Evolutionary conservation across 2,797 vertebrate species (phyloP), one percentile per base, ranked within the genome.

Genomic region (Coracias cyanogaster): DNA sequence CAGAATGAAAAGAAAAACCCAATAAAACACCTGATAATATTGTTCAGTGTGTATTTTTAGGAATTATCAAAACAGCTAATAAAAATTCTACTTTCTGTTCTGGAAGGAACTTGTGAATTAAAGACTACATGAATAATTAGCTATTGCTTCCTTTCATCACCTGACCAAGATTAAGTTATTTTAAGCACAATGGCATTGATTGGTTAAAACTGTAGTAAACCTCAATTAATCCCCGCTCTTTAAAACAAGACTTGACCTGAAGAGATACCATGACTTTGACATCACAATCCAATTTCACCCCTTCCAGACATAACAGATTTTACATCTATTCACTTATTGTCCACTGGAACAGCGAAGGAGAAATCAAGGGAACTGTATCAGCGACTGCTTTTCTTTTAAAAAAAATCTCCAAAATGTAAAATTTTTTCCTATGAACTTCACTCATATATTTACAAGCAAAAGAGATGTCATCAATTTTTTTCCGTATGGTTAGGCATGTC

Each of bases 261-360:
- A 93, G 82, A 90, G 90, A 95, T 94, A 89, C 90, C 18, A 1
- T 89, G 79, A 91, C 92, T 95, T 90, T 97, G 92, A 97, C 95
- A 95, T 97, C 96, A 97, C 92, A 97, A 97, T 96, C 96, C 95
- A 93, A 93, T 96, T 92, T 95, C 77, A 93, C 15, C 16, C 49
- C n/a, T 82, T 70, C 54, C 49, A 96, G 94, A 86, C 64, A 73
- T 29, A 66, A 43, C 66, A 64, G 66, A 84, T 71, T 91, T 93
- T 77, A 66, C 12, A 39, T 73, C 73, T 86, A 69, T 70, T 94
- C 58, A 62, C 35, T 69, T 90, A 83, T 10, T 86, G 31, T 45
- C 43, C 2, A 2, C 7, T 15, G 21, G 54, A 76, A 49, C 0
- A 3, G 37, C 83, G 69, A 45, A 88, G 52, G 20, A 85, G 29